Evolutionary conservation across 2,888 invertebrate species (phyloP).

Genomic region (Pomacea canaliculata): DNA sequence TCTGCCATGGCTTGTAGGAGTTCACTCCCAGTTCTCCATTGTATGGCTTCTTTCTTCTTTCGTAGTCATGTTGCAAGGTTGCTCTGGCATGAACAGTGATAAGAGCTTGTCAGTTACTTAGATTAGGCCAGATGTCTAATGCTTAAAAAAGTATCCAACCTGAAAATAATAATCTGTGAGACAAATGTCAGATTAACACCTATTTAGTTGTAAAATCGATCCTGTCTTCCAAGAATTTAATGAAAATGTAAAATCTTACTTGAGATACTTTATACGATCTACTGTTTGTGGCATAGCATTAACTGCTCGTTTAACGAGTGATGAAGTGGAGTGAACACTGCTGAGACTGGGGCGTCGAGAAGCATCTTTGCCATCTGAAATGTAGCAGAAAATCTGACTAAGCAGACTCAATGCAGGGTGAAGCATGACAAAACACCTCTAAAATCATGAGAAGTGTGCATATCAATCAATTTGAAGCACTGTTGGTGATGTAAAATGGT

Average conservation of each 20-base stretch:
- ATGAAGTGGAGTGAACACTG: conserved; percentile 44
- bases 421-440: too few species aligned
- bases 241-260: conserved; percentile 33
- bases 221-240: too few species aligned
- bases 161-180: neutral
- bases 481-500: too few species aligned
- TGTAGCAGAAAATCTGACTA: neutral
- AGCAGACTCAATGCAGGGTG: too few species aligned
- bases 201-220: neutral
- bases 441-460: too few species aligned
- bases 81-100: conserved; percentile 40
- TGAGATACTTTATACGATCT: conserved; percentile 51
- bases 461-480: too few species aligned
- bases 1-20: conserved; percentile 58
- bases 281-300: conserved; percentile 48
- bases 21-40: conserved; percentile 57
- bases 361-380: neutral
- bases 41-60: conserved; percentile 56
- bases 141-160: neutral
- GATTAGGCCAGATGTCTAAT: neutral
- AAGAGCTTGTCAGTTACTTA: neutral
- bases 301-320: conserved; percentile 42
- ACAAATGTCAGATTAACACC: too few species aligned
- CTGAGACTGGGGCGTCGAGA: conserved; percentile 18
- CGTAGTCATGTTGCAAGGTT: conserved; percentile 48